phyloP scores from a whole-genome alignment of 1,140 invertebrate genomes.

The Centruroides sculpturatus region DNA sequence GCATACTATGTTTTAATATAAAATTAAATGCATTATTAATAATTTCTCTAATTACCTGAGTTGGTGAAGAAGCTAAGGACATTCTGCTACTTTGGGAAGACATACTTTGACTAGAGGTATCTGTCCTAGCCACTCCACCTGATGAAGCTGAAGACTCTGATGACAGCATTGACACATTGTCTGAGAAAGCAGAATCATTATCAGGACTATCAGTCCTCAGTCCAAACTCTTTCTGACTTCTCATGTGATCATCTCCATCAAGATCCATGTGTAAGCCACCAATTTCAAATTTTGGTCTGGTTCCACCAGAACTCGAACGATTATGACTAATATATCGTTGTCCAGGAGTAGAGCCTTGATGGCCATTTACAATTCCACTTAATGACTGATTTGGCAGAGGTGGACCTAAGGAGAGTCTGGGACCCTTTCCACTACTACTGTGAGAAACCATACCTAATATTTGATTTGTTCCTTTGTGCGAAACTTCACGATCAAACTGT shows the following conservation, averaged over 20 bases:
- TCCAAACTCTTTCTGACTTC: slow-evolving; percentile 21
- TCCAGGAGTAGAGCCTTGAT: not conserved
- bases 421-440: slow-evolving; percentile 9
- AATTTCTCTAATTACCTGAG: slow-evolving; percentile 17
- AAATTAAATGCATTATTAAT: too few relatives aligned
- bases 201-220: slow-evolving; percentile 78
- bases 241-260: slow-evolving; percentile 13
- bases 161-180: slow-evolving; percentile 80
- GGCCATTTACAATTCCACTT: too few relatives aligned
- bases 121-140: slow-evolving; percentile 40
- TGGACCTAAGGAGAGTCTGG: slow-evolving; percentile 10
- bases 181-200: slow-evolving; percentile 94
- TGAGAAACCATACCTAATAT: slow-evolving; percentile 16
- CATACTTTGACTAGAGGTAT: slow-evolving; percentile 18
- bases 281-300: slow-evolving; percentile 28
- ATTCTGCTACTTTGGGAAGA: slow-evolving; percentile 21
- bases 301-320: slow-evolving; percentile 35
- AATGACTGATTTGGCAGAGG: not conserved
- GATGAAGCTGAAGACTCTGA: slow-evolving; percentile 79
- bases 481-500: slow-evolving; percentile 46
- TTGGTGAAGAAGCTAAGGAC: slow-evolving; percentile 23
- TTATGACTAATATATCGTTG: slow-evolving; percentile 26
- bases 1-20: too few relatives aligned
- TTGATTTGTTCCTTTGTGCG: slow-evolving; percentile 13
- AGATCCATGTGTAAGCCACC: slow-evolving; percentile 7